Base-by-base conservation (phyloP, 1,140 invertebrate genomes). In the Heliconius congener region DNA sequence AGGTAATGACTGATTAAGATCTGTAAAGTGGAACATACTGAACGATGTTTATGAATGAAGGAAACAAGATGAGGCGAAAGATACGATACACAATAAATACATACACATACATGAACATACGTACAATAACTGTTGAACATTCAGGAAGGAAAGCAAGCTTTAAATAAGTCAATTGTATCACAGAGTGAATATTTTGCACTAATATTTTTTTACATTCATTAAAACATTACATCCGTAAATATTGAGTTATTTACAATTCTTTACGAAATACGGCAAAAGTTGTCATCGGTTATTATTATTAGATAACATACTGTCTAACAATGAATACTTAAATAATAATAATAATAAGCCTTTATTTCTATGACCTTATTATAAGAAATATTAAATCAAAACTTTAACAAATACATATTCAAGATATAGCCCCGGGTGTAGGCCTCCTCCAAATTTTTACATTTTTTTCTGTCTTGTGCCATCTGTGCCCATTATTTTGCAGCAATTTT, bases 1-100 rank as follows among this genome's bases (percentile, higher is more conserved):
- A 78, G 73, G 23, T 39, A 42, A 42, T 74, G 72, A 79, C 77
- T 71, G 77, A 78, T 46, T n/a, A 71, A 30, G 18, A 42, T 71
- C 34, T 39, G 75, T 60, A 52, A 71, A 39, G 66, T 72, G 57
- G 76, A 77, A 50, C 71, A 73, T 57, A 72, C n/a, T 30, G 60
- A 66, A 66, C 4, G 23, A 66, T 66, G 23, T 30, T 30, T 30
- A 30, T 66, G 27, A 30, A 66, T 27, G 27, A 30, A 66, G 11
- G 13, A 30, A 27, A 27, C 57, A 23, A 60, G 42, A 23, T 60
- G 9, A 23, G 9, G n/a, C 57, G 23, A 60, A 60, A 27, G n/a
- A 60, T 60, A 30, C 1, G 27, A 66, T 66, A 4, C 13, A 66
- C 9, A 66, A 66, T 66, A 66, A 30, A 66, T 30, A 66, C 60